Percentiles rank a stretch among this genome's conserved stretches.
These are phyloP conservation scores for Drosophila falleni DNA, from an alignment of 2,888 invertebrate species.

Conservation along the genomic window DNA sequence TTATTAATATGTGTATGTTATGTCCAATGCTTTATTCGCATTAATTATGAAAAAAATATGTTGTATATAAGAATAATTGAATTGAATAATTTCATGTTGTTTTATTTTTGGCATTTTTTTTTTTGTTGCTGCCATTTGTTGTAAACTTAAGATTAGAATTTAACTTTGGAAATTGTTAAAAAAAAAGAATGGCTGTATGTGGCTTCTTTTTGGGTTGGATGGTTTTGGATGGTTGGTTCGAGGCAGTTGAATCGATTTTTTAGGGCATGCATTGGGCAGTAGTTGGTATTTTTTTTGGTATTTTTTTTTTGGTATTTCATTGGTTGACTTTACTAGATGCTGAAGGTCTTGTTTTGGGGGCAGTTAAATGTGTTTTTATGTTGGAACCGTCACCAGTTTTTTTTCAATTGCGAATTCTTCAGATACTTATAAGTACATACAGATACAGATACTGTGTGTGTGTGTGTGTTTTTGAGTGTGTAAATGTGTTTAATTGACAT, in stretches of 20 bases:
- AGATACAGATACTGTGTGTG: constrained; percentile 28
- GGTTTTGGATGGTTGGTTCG: constrained; percentile 17
- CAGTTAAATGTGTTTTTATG: constrained; percentile 30
- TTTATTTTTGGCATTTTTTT: constrained; percentile 12
- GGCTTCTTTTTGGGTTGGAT: constrained; percentile 9
- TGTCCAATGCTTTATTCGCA: constrained; percentile 36
- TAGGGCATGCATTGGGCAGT: constrained; percentile 45
- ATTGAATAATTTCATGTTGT: constrained; percentile 30
- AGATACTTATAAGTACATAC: constrained; percentile 53
- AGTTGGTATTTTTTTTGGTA: not conserved
- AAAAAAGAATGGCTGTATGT: constrained; percentile 37
- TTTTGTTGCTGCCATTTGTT: constrained; percentile 1
- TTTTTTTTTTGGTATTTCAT: constrained; percentile 12
- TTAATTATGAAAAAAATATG: constrained; percentile 19
- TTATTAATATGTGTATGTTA: constrained; percentile 26
- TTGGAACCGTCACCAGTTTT: constrained; percentile 51
- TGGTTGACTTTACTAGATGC: constrained; percentile 40
- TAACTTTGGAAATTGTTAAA: constrained; percentile 37
- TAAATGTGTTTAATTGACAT: constrained; percentile 27
- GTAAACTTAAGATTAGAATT: constrained; percentile 46
- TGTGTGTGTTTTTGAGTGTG: constrained; percentile 2
- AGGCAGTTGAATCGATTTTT: constrained; percentile 17
- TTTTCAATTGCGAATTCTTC: constrained; percentile 24
- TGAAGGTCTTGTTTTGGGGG: constrained; percentile 14
- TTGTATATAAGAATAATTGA: constrained; percentile 28